Evolutionary conservation across 1,140 invertebrate species (phyloP).

Genomic region (Cyclina sinensis): DNA sequence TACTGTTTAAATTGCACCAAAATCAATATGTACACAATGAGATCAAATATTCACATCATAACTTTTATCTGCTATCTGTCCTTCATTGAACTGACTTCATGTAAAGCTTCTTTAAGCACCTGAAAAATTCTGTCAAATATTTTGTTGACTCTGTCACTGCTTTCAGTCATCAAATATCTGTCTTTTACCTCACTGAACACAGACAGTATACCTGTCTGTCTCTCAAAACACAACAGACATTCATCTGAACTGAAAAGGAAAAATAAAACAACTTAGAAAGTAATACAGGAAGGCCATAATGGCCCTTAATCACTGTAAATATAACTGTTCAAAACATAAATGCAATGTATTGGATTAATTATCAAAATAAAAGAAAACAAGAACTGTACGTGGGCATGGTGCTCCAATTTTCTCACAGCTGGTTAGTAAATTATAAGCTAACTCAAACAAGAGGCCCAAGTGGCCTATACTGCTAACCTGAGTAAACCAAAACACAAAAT

Average conservation of each 20-base stretch:
- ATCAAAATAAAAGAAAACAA: no score
- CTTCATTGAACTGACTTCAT: background rate
- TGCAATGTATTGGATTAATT: no score
- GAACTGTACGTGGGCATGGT: no score
- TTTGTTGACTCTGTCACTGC: background rate
- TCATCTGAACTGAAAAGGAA: background rate
- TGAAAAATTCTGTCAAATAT: background rate
- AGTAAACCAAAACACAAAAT: no score
- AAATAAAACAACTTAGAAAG: background rate
- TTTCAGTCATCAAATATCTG: background rate
- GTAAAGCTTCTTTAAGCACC: background rate
- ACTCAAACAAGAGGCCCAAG: no score
- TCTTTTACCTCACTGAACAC: background rate
- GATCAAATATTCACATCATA: background rate
- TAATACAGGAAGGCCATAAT: background rate
- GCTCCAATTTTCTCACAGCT: no score
- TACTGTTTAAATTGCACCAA: constrained; percentile 26
- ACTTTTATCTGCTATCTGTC: background rate
- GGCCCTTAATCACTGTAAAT: no score
- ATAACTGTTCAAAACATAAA: no score
- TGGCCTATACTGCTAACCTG: no score
- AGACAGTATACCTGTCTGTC: background rate
- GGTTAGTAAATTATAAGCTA: no score
- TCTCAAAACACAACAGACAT: background rate
- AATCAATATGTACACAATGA: background rate